Conservation (phyloP, 1,140 invertebrate species). For the Caenorhabditis latens region DNA sequence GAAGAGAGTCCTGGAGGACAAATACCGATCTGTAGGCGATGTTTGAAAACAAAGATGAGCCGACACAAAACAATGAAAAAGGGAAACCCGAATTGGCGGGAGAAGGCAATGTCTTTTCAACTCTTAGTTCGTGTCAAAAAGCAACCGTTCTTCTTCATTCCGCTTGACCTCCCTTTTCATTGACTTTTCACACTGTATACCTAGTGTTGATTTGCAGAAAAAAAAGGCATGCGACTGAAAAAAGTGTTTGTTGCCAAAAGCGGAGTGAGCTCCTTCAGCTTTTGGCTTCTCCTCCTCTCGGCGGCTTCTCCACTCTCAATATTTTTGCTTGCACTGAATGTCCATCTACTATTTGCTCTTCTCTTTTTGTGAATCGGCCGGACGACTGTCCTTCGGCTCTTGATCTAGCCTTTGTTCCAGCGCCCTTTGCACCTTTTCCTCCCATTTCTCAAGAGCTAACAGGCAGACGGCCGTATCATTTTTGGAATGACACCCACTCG, state of each 20-base stretch:
- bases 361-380: constrained; percentile 47
- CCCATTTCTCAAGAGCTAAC: constrained; percentile 40
- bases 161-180: constrained; percentile 3
- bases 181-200: constrained; percentile 19
- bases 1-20: constrained; percentile 41
- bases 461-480: constrained; percentile 45
- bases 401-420: constrained; percentile 54
- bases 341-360: constrained; percentile 48
- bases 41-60: constrained; percentile 53
- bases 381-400: constrained; percentile 35
- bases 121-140: constrained; percentile 51
- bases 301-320: not conserved
- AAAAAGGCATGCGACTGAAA: constrained; percentile 12
- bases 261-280: not conserved
- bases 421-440: constrained; percentile 41
- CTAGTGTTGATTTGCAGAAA: constrained; percentile 28
- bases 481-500: constrained; percentile 47
- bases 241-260: constrained; percentile 51
- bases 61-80: constrained; percentile 51
- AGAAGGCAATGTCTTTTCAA: constrained; percentile 54
- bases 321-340: constrained; percentile 27
- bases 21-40: constrained; percentile 27
- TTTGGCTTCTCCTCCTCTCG: not conserved
- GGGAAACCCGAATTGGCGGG: constrained; percentile 23
- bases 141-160: constrained; percentile 25